A percentile compares a stretch with the other conserved stretches of the same genome.
Evolutionary conservation across 2,113 vertebrate genomes (phyloP).

Genomic region (Chionis minor): DNA sequence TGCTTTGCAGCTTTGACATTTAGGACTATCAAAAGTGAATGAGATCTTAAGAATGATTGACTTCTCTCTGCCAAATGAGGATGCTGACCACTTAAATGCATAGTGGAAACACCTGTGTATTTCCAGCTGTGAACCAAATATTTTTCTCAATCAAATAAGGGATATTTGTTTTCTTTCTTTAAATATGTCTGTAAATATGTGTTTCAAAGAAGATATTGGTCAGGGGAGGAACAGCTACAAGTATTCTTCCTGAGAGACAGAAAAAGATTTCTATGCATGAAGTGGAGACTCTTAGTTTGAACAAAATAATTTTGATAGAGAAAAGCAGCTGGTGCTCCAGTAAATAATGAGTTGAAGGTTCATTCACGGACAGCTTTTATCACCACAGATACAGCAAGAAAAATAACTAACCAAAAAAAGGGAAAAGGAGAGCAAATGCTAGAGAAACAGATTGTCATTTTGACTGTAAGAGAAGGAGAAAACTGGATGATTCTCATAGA

Average conservation of each 20-base stretch:
- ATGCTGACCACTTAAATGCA: background rate
- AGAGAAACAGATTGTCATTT: background rate
- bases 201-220: background rate
- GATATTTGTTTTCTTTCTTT: background rate
- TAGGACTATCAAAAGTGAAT: background rate
- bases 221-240: background rate
- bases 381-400: background rate
- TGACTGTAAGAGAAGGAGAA: background rate
- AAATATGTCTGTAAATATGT: background rate
- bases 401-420: background rate
- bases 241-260: background rate
- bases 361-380: background rate
- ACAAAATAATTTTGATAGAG: background rate
- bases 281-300: background rate
- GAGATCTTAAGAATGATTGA: background rate
- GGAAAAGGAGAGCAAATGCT: background rate
- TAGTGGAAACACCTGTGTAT: background rate
- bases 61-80: background rate
- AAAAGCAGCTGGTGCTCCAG: background rate
- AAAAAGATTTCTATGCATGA: background rate
- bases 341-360: background rate
- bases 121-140: background rate
- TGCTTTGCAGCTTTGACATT: background rate
- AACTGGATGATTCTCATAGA: background rate
- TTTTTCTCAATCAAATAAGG: background rate